Percentiles rank a stretch among this genome's conserved stretches.
Conservation (phyloP, 2,113 vertebrate genomes). For the Euleptes europaea region DNA sequence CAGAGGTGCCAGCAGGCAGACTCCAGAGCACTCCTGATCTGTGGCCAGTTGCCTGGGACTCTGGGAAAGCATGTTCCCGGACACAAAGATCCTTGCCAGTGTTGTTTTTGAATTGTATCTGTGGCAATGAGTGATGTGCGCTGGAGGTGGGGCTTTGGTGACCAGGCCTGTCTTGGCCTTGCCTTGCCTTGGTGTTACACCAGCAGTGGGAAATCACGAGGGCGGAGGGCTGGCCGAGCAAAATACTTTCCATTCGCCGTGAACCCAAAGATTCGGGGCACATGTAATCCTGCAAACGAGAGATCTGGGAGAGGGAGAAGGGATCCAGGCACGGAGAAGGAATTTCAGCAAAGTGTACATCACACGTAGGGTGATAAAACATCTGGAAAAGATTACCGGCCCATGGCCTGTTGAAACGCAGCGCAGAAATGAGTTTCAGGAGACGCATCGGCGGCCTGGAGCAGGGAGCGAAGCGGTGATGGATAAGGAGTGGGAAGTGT, state of each 20-base stretch:
- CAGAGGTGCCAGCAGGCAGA: too few relatives aligned
- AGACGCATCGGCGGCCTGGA: background rate
- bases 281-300: background rate
- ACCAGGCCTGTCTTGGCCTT: background rate
- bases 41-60: too few relatives aligned
- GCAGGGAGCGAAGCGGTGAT: slow-evolving; percentile 27
- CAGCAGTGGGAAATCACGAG: background rate
- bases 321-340: background rate
- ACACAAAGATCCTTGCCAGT: too few relatives aligned
- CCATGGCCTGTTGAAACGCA: background rate
- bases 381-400: slow-evolving; percentile 37
- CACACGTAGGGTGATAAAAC: slow-evolving; percentile 42
- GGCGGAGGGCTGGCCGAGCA: background rate
- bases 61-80: too few relatives aligned
- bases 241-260: background rate
- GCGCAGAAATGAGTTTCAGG: slow-evolving; percentile 24
- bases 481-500: slow-evolving; percentile 29
- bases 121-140: background rate
- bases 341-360: slow-evolving; percentile 5
- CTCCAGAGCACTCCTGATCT: too few relatives aligned
- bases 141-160: background rate
- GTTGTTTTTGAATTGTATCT: background rate
- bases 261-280: background rate
- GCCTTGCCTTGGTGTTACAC: background rate
- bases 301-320: background rate